phyloP scores from a whole-genome alignment of 1,140 invertebrate genomes.

The Drosophila ambigua region DNA sequence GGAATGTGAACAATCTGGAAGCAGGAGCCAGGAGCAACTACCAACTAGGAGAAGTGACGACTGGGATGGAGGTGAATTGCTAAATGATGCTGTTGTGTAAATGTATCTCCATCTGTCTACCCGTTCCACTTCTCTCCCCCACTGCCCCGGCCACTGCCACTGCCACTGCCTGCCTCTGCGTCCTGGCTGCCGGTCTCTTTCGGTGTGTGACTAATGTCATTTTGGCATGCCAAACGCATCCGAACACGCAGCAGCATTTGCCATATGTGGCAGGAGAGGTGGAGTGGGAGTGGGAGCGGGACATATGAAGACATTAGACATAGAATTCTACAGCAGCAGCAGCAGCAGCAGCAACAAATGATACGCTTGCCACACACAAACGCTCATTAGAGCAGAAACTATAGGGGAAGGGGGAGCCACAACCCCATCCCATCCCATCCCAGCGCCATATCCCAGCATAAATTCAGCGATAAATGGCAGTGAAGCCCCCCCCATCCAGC shows the following conservation, averaged over 20 bases:
- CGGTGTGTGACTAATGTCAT: constrained; percentile 72
- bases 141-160: background rate
- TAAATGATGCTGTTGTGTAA: constrained; percentile 23
- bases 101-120: constrained; percentile 39
- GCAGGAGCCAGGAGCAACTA: background rate
- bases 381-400: constrained; percentile 69
- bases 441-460: no score
- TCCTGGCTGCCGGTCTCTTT: background rate
- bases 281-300: background rate
- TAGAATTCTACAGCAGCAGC: constrained; percentile 47
- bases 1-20: constrained; percentile 12
- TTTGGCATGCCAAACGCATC: constrained; percentile 73
- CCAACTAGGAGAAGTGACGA: background rate
- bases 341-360: constrained; percentile 50
- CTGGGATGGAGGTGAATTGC: background rate
- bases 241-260: constrained; percentile 59
- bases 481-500: no score
- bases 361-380: constrained; percentile 58
- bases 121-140: background rate
- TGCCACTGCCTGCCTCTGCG: background rate
- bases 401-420: constrained; percentile 1
- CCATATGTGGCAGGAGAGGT: constrained; percentile 28
- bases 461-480: no score
- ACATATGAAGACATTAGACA: constrained; percentile 57
- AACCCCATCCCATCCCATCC: background rate